Evolutionary conservation across 2,113 vertebrate genomes (phyloP), one percentile per base, ranked within the genome.

Genomic region (Lates calcarifer): DNA sequence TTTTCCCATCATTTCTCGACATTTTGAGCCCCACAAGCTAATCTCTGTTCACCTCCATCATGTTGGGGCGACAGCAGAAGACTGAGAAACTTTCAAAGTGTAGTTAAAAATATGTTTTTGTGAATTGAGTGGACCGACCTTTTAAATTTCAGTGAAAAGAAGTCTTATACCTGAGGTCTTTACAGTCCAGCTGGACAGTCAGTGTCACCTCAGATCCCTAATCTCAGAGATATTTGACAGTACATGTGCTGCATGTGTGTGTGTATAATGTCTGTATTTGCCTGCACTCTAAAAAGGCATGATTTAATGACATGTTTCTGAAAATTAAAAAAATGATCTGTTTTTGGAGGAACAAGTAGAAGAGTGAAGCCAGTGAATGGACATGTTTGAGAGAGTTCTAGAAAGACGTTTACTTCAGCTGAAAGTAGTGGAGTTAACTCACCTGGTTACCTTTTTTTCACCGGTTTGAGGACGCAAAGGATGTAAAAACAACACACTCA

Each of bases 361-460:
- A 6, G 35, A 74, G 45, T 47, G 45, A 64, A 56, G 28, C 61
- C 55, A 78, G 81, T 73, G 43, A 72, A 41, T 31, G 11, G 56
- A 81, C 66, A 15, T 45, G 17, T 24, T 69, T 24, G 39, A 41
- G 39, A 22, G 9, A 2, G 39, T 41, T 41, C 39, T 7, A 13
- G 31, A 55, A 28, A 41, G 45, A 41, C 5, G 10, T 71, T 63
- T 4, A 13, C n/a, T 41, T 47, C 26, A 51, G n/a, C 49, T n/a
- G 39, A 39, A 4, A 5, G 2, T 20, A 26, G 24, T 67, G 45
- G 62, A 17, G 22, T 60, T 14, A 49, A 31, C 12, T 43, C 53
- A 29, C 22, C 63, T 2, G 2, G 9, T 58, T 10, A 10, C 47
- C 22, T n/a, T n/a, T 51, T 13, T 22, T 18, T 51, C 37, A 37